Base-by-base conservation (phyloP, 2,888 invertebrate genomes). In the Platycheirus rosarum region DNA sequence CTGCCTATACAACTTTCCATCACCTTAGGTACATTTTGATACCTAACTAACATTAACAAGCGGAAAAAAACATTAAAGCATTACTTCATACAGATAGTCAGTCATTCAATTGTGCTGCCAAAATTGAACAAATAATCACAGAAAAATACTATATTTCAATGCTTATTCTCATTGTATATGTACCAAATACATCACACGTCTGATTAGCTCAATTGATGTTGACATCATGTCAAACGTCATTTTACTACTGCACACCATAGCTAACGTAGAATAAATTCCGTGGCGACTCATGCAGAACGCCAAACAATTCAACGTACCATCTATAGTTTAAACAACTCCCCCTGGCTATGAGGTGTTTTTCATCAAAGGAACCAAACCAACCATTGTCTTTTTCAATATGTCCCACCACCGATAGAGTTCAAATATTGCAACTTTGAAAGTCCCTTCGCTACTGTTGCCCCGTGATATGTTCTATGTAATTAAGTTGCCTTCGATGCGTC, bases 141-240 rank as follows among this genome's bases (percentile, higher is more conserved):
- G 11, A 35, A 35, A 35, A 35, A 35, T 13, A 9, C 13, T 40
- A 7, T 40, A 11, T 37, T 9, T 46, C 13, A n/a, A 20, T 5
- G 8, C 35, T 35, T 63, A 53, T 62, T 63, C 13, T n/a, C 2
- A 73, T 73, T 26, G 14, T 48, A 65, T 23, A 49, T 68, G 51
- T 29, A 26, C 14, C n/a, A n/a, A n/a, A n/a, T 23, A 14, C 13
- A 57, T 40, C 37, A 14, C 35, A 49, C 20, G 42, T 46, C 51
- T 68, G 44, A 75, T 75, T 75, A 68, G 35, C 44, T 14, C 68
- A 62, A 60, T 68, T 68, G 66, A 75, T 68, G 51, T 62, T 68
- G 68, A 68, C 68, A 68, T 46, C 44, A 60, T 68, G 60, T 68
- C 44, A 51, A 68, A 68, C 46, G 68, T 68, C 74, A 75, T 51